Evolutionary conservation across 2,797 vertebrate species (phyloP).

Genomic region (Gallinago solitaria): DNA sequence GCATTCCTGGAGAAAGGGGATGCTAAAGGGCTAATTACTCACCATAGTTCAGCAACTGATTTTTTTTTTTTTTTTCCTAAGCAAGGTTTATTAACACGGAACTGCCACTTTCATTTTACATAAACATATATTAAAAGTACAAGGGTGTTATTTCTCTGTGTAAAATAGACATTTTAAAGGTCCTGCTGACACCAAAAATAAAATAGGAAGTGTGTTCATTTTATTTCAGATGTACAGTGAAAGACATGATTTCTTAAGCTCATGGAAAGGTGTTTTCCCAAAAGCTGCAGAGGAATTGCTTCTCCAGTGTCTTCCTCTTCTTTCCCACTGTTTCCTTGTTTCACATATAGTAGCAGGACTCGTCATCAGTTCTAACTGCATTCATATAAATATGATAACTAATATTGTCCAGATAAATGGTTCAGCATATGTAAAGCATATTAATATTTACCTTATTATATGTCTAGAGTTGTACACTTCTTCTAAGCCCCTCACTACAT

Average conservation of each 20-base stretch:
- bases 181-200: neutral
- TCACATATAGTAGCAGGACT: neutral
- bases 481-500: neutral
- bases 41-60: constrained; percentile 68
- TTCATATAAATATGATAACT: neutral
- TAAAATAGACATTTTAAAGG: constrained; percentile 52
- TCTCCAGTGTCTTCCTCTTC: neutral
- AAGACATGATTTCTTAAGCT: constrained; percentile 3
- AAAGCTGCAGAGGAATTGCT: constrained; percentile 6
- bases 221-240: neutral
- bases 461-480: neutral
- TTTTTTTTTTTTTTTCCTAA: neutral
- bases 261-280: neutral
- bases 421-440: neutral
- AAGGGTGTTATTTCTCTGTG: constrained; percentile 60
- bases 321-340: neutral
- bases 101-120: constrained; percentile 59
- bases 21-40: constrained; percentile 85
- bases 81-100: constrained; percentile 71
- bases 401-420: neutral
- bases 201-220: neutral
- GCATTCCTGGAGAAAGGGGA: constrained; percentile 79
- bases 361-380: neutral
- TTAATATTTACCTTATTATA: constrained; percentile 13
- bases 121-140: constrained; percentile 73